Conservation (phyloP, 2,797 vertebrate genomes). For the Ficedula albicollis region DNA sequence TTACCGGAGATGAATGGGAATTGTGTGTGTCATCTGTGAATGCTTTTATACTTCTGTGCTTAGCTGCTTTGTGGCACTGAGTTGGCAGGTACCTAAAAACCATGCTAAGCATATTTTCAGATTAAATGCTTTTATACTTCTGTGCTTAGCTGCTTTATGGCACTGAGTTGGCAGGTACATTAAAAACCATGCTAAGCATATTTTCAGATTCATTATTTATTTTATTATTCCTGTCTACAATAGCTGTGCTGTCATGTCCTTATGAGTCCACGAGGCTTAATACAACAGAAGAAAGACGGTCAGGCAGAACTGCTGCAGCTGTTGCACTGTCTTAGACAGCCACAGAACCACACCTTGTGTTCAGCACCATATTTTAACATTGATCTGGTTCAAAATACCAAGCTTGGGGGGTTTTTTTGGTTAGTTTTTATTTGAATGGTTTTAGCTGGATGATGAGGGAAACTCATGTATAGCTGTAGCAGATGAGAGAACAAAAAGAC, state of each 20-base stretch:
- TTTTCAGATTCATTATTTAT: background rate
- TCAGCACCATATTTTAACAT: background rate
- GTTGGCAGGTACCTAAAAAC: background rate
- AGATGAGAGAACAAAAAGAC: background rate
- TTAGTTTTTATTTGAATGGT: background rate
- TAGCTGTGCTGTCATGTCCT: background rate
- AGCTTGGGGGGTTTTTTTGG: rapidly evolving
- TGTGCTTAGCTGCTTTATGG: background rate
- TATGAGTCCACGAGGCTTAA: background rate
- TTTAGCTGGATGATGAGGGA: background rate
- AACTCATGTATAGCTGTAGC: rapidly evolving
- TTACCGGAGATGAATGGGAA: background rate
- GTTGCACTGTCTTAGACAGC: background rate
- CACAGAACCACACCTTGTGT: background rate
- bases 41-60: background rate
- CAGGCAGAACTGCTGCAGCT: background rate
- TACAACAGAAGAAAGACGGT: background rate
- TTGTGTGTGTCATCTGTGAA: background rate
- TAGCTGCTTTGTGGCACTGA: background rate
- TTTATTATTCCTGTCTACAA: background rate
- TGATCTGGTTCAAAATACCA: background rate
- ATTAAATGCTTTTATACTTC: background rate
- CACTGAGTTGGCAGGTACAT: background rate
- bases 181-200: background rate
- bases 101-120: background rate